Evolutionary conservation across 2,888 invertebrate genomes (phyloP).

Genomic region (Lymantria monacha): DNA sequence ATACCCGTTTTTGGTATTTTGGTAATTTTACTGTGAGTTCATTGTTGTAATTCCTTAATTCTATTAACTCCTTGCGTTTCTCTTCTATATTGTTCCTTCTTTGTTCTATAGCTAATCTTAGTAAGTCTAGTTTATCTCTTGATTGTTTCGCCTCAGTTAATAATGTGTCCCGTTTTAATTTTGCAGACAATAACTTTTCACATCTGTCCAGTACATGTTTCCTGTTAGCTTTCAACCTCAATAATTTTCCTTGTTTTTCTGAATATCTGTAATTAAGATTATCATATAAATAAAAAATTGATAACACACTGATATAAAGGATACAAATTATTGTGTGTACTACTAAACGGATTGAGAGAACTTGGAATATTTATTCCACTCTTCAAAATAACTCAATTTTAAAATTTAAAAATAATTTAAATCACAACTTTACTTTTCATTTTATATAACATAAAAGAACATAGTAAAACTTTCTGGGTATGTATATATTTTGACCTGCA

Average conservation of each 20-base stretch:
- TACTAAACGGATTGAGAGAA: too few relatives aligned
- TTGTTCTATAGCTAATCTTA: slow-evolving; percentile 71
- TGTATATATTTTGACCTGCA: too few relatives aligned
- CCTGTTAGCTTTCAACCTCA: slow-evolving; percentile 81
- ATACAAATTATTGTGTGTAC: too few relatives aligned
- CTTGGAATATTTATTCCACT: too few relatives aligned
- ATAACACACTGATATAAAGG: too few relatives aligned
- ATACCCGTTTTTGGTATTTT: slow-evolving; percentile 69
- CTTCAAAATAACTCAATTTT: too few relatives aligned
- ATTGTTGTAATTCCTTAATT: slow-evolving; percentile 56
- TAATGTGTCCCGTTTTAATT: slow-evolving; percentile 64
- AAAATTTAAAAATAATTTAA: too few relatives aligned
- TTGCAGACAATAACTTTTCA: slow-evolving; percentile 60
- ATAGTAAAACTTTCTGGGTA: too few relatives aligned
- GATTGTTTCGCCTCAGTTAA: slow-evolving; percentile 68
- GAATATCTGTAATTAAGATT: slow-evolving; percentile 72
- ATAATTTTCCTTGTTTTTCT: slow-evolving; percentile 84
- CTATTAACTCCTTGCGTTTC: slow-evolving; percentile 49
- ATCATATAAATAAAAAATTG: too few relatives aligned
- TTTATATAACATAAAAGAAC: too few relatives aligned
- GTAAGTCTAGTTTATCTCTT: slow-evolving; percentile 64
- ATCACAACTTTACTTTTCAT: too few relatives aligned
- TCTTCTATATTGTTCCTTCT: slow-evolving; percentile 57
- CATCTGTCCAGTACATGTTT: slow-evolving; percentile 82
- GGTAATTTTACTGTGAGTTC: slow-evolving; percentile 65